Base-by-base conservation (phyloP, 2,888 invertebrate genomes). In the Villa cingulata region DNA sequence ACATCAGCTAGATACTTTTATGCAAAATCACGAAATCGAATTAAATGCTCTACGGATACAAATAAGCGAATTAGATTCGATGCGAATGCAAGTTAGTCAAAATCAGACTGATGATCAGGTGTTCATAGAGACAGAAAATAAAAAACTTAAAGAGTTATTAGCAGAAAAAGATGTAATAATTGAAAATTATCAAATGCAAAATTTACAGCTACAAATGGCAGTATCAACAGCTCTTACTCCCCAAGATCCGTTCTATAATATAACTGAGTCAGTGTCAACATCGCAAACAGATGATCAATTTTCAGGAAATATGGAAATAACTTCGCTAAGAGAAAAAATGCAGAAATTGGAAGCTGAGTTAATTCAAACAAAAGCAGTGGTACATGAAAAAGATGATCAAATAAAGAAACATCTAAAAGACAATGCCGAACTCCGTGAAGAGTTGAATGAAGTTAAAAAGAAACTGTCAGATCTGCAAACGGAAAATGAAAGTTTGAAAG, bases 81-180 rank as follows among this genome's bases (percentile, higher is more conserved):
- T 70, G 40, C 57, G 62, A 4, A 62, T 61, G 59, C 62, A 63
- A 51, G 62, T 63, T 7, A 64, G 69, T 0, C 67, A 70, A 49
- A 70, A 70, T 47, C 70, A 70, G 52, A 70, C 70, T 0, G 70
- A 70, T 47, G 70, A 70, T 41, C 70, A 70, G 53, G 65, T 68
- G 1, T 66, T 66, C 48, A 63, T 69, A 23, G 67, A 74, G 53
- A 72, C 62, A 55, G 78, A 78, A 65, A 77, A 78, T 56, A 76
- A 76, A 55, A 73, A 72, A 37, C 61, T 78, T 1, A 73, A 74
- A 46, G 70, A 73, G 45, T 54, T 73, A 34, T 57, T 78, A 3
- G 69, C 69, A 34, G 70, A 64, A 48, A 74, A 74, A 60, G 74
- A 73, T 56, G 59, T 70, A 32, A 70, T 75, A 55, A 71, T 76